These are phyloP conservation scores for Corticium candelabrum DNA, from an alignment of 37 sponge, comb jelly and placozoan genomes.

Conservation along the genomic window DNA sequence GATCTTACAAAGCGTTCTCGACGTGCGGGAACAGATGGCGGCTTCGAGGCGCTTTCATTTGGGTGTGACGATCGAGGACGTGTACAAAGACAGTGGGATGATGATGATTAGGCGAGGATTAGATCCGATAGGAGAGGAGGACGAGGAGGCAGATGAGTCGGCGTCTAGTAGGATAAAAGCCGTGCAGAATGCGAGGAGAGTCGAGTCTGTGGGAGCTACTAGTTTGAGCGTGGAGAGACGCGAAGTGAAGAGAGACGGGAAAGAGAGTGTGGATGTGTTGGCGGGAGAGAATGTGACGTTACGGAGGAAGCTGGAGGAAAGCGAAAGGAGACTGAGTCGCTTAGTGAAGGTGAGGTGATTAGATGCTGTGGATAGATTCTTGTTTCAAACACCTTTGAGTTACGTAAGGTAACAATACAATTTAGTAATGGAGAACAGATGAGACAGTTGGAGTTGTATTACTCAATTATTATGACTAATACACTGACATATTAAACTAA, in stretches of 20 bases:
- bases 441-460: too few species aligned
- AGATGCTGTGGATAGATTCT: too few species aligned
- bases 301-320: not conserved
- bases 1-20: not conserved
- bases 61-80: too few species aligned
- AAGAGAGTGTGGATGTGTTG: not conserved
- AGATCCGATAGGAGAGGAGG: not conserved
- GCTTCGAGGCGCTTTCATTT: too few species aligned
- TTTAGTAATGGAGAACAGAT: too few species aligned
- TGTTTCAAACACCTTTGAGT: too few species aligned
- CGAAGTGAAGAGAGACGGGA: not conserved
- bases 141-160: not conserved
- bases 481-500: too few species aligned
- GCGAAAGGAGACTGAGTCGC: not conserved
- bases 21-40: constrained; percentile 1
- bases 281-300: not conserved
- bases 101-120: not conserved
- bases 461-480: too few species aligned
- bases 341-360: not conserved
- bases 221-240: not conserved
- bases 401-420: too few species aligned
- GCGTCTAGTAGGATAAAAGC: not conserved
- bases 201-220: not conserved
- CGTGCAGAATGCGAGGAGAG: not conserved
- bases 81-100: not conserved